phyloP scores from a whole-genome alignment of 1,140 invertebrate genomes.

The Drosophila willistoni region DNA sequence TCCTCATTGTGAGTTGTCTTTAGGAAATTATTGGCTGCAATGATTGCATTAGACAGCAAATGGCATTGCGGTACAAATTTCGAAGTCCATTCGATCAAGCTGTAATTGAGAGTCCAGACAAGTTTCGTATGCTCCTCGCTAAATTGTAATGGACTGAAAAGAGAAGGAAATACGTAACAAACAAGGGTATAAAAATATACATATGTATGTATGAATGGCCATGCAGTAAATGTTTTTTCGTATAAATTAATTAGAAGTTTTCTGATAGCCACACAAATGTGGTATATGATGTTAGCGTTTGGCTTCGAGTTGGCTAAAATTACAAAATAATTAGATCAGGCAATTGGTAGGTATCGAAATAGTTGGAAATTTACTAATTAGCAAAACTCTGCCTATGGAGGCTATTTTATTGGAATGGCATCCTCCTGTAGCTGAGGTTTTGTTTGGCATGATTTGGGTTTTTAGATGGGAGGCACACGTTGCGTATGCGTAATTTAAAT shows the following conservation, averaged over 20 bases:
- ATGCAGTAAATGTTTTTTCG: background rate
- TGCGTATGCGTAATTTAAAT: constrained; percentile 54
- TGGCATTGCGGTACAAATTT: constrained; percentile 82
- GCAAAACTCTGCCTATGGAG: constrained; percentile 48
- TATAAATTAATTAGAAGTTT: constrained; percentile 73
- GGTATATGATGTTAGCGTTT: background rate
- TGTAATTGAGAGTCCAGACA: constrained; percentile 76
- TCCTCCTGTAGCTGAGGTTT: constrained; percentile 44
- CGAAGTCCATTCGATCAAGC: constrained; percentile 84
- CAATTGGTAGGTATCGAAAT: background rate
- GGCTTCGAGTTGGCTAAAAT: constrained; percentile 35
- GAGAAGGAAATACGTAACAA: constrained; percentile 2
- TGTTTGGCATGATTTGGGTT: background rate
- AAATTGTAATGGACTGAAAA: constrained; percentile 65
- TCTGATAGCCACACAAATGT: constrained; percentile 45
- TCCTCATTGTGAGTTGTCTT: constrained; percentile 74
- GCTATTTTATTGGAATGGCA: constrained; percentile 28
- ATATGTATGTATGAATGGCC: background rate
- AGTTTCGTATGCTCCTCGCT: constrained; percentile 73
- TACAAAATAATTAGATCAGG: constrained; percentile 74
- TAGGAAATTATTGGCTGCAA: constrained; percentile 76
- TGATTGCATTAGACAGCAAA: constrained; percentile 78
- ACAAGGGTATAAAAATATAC: no score
- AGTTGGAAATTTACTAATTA: constrained; percentile 19
- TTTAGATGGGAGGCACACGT: constrained; percentile 17